A percentile compares a stretch with the other conserved stretches of the same genome.
These are phyloP conservation scores for Thermophis baileyi DNA, from an alignment of 2,113 vertebrate species.

Conservation along the genomic window DNA sequence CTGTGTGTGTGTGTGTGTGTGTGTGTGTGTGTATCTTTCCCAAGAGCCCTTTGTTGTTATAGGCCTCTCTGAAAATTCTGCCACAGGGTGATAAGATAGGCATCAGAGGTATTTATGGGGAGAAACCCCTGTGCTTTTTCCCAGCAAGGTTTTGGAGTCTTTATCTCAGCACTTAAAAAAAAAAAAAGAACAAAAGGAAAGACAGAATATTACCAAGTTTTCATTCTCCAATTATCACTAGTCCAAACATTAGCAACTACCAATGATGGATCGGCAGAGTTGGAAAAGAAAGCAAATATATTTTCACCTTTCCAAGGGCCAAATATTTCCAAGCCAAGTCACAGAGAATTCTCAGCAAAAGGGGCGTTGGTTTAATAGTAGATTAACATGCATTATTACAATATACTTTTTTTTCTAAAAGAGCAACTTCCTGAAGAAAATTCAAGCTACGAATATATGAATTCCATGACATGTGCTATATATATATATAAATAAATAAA, in stretches of 20 bases:
- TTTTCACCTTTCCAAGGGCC: neutral
- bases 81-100: neutral
- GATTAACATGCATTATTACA: neutral
- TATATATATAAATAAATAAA: too few relatives aligned
- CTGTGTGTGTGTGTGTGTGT: too few relatives aligned
- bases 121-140: neutral
- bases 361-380: neutral
- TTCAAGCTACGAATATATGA: neutral
- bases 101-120: neutral
- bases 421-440: neutral
- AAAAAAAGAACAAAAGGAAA: neutral
- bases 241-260: neutral
- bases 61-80: neutral
- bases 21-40: neutral
- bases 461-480: neutral
- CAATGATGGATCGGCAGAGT: neutral
- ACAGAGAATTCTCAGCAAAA: neutral
- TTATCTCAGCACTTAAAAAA: neutral
- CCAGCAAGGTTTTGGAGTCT: neutral
- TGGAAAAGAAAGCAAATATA: neutral
- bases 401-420: neutral
- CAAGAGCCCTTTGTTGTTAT: neutral
- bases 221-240: neutral
- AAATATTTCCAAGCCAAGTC: neutral
- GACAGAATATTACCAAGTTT: neutral